Conservation (phyloP, 30 jellyfish, hydroid and myxozoan species). For the Rhopilema esculentum region DNA sequence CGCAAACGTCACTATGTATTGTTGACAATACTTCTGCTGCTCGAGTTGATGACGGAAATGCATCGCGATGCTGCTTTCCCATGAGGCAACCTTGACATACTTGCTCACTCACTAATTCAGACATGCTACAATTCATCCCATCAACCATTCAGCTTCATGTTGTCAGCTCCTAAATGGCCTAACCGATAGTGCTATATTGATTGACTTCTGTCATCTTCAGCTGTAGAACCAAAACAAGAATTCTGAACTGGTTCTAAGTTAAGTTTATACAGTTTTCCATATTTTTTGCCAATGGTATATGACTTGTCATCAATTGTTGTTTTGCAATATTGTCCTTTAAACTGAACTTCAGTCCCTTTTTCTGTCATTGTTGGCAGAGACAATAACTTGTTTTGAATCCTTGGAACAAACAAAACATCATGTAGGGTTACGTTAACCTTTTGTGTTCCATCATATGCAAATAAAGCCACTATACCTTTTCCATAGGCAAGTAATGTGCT, state of each 20-base stretch:
- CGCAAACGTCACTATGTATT: no score
- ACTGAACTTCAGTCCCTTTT: no score
- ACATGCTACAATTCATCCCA: constrained; percentile 27
- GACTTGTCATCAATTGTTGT: constrained; percentile 33
- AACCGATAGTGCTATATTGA: constrained; percentile 10
- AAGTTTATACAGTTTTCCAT: no score
- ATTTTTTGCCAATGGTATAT: constrained; percentile 11
- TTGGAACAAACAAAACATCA: constrained; percentile 53
- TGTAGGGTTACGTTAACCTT: constrained; percentile 13
- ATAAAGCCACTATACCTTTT: constrained; percentile 21
- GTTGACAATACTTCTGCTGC: constrained; percentile 16
- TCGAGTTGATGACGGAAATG: constrained; percentile 8
- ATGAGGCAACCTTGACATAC: no score
- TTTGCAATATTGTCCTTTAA: constrained; percentile 40
- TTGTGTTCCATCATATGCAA: constrained; percentile 21
- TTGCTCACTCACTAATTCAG: no score
- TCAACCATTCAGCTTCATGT: constrained; percentile 9
- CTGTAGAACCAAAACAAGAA: constrained; percentile 5
- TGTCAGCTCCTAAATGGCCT: constrained; percentile 5
- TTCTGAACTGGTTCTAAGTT: constrained; percentile 27
- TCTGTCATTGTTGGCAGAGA: constrained; percentile 41
- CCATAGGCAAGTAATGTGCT: no score
- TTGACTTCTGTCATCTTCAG: background rate
- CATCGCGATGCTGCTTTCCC: constrained; percentile 47
- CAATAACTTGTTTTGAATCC: constrained; percentile 31